Conservation (phyloP, 2,888 invertebrate species). For the Prosapia bicincta region DNA sequence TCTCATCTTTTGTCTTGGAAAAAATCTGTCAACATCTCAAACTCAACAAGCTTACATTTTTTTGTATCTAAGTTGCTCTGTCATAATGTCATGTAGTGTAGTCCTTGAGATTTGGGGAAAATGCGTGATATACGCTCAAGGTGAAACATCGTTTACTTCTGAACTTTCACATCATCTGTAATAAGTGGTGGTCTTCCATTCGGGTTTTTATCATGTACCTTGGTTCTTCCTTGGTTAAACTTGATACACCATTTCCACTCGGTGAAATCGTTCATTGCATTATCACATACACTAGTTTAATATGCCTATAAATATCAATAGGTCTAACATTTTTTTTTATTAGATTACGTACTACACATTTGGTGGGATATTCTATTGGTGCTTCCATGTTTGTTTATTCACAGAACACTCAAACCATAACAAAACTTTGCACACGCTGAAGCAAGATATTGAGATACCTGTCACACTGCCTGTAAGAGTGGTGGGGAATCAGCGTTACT, state of each 20-base stretch:
- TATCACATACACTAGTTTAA: slow-evolving; percentile 4
- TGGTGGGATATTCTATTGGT: neutral
- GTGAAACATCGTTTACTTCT: slow-evolving; percentile 5
- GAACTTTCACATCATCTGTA: slow-evolving; percentile 8
- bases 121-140: neutral
- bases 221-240: slow-evolving; percentile 5
- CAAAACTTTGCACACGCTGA: too few relatives aligned
- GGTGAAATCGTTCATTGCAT: slow-evolving; percentile 11
- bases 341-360: slow-evolving; percentile 15
- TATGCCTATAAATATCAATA: slow-evolving; percentile 14
- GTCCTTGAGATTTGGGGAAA: slow-evolving; percentile 18
- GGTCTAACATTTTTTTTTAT: slow-evolving; percentile 8
- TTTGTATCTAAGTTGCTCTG: neutral
- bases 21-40: neutral
- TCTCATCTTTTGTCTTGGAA: slow-evolving; percentile 5
- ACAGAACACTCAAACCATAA: too few relatives aligned
- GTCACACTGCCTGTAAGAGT: too few relatives aligned
- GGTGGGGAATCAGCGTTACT: too few relatives aligned
- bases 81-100: slow-evolving; percentile 1
- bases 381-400: neutral
- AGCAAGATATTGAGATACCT: too few relatives aligned
- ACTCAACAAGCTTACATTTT: slow-evolving; percentile 17
- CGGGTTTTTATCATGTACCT: slow-evolving; percentile 4
- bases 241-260: slow-evolving; percentile 13
- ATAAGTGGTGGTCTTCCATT: slow-evolving; percentile 4